phyloP scores from a whole-genome alignment of 2,888 invertebrate genomes.

The Lycocerus yunnanus region DNA sequence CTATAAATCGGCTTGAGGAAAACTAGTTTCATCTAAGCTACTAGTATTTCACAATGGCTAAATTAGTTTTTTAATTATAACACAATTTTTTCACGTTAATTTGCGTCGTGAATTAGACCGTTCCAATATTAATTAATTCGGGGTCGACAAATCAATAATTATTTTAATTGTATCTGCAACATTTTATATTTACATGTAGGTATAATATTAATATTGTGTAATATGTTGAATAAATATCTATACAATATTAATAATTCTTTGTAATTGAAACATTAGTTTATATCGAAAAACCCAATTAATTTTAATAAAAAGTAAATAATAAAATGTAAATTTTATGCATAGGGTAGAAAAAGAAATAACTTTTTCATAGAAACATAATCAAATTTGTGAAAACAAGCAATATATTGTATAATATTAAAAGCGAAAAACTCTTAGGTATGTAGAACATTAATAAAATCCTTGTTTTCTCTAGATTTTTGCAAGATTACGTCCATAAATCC shows the following conservation, averaged over 20 bases:
- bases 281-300: not conserved
- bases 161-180: not conserved
- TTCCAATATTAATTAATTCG: no score
- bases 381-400: not conserved
- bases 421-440: constrained; percentile 7
- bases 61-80: no score
- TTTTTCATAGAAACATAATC: not conserved
- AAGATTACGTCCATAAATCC: constrained; percentile 25
- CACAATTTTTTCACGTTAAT: no score
- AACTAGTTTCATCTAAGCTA: no score
- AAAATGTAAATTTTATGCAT: not conserved
- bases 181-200: no score
- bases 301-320: not conserved
- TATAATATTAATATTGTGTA: no score
- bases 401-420: not conserved
- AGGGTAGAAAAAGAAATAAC: not conserved
- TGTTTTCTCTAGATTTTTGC: constrained; percentile 21
- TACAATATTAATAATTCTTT: not conserved
- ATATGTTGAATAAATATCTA: no score
- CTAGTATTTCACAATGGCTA: no score
- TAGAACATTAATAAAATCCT: constrained; percentile 17
- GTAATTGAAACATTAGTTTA: not conserved
- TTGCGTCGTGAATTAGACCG: no score
- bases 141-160: not conserved
- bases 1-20: no score